Percentiles rank a stretch among this genome's conserved stretches.
These are phyloP conservation scores for Alethe castanea DNA, from an alignment of 2,113 vertebrate species.

Conservation along the genomic window DNA sequence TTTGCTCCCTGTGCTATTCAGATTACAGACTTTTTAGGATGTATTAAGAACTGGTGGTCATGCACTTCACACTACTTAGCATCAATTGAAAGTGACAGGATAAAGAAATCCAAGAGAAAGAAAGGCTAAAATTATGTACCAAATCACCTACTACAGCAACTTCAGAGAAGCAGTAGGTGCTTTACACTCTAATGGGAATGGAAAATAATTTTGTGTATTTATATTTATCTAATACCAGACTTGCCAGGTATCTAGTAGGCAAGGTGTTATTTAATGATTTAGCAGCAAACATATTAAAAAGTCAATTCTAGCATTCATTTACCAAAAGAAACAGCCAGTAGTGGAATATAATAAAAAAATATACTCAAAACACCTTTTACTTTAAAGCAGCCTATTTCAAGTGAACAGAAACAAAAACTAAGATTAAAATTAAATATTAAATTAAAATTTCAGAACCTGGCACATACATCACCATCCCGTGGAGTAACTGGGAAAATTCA, in stretches of 20 bases:
- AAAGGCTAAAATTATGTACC: background rate
- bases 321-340: background rate
- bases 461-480: background rate
- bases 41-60: background rate
- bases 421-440: conserved; percentile 16
- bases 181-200: background rate
- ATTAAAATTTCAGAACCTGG: background rate
- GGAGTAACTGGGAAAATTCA: background rate
- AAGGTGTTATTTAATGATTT: background rate
- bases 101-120: background rate
- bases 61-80: background rate
- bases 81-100: background rate
- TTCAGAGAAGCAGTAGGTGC: background rate
- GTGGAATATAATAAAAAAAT: background rate
- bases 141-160: background rate
- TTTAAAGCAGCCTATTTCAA: background rate
- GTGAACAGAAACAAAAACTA: background rate
- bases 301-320: background rate
- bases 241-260: background rate
- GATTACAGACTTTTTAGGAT: background rate
- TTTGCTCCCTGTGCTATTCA: background rate
- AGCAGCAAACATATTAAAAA: background rate
- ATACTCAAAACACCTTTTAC: background rate
- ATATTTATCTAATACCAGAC: background rate
- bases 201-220: background rate